Evolutionary conservation across 37 sponge, comb jelly and placozoan genomes (phyloP).

Genomic region (Spongilla lacustris): DNA sequence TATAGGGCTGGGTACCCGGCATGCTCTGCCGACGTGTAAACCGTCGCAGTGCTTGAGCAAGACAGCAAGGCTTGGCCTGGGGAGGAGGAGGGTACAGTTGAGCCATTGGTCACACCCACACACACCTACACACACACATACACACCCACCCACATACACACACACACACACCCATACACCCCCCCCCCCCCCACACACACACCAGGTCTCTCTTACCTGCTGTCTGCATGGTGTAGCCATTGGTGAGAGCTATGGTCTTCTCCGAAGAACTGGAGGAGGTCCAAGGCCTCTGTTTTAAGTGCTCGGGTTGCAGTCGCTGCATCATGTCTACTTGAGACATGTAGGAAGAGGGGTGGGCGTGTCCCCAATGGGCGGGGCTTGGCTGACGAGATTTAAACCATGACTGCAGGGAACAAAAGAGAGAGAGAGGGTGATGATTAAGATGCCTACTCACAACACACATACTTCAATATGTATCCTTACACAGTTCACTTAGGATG

Average conservation of each 20-base stretch:
- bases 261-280: not conserved
- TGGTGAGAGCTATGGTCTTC: not conserved
- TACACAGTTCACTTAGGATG: not conserved
- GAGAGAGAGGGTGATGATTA: not conserved
- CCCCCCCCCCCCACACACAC: no score
- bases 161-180: not conserved
- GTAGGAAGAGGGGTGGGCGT: not conserved
- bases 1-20: not conserved
- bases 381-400: not conserved
- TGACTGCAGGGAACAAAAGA: not conserved
- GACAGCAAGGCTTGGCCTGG: not conserved
- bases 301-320: conserved; percentile 56
- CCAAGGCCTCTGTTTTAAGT: conserved; percentile 37
- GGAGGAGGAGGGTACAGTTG: not conserved
- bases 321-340: not conserved
- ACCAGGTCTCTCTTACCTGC: not conserved
- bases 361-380: not conserved
- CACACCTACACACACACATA: not conserved
- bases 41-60: not conserved
- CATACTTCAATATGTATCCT: not conserved
- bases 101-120: no score
- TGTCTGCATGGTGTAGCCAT: not conserved
- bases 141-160: not conserved
- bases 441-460: not conserved
- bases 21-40: not conserved